Percentiles rank a stretch among this genome's conserved stretches.
Conservation (phyloP, 1,140 invertebrate genomes). For the Hestina assimilis region DNA sequence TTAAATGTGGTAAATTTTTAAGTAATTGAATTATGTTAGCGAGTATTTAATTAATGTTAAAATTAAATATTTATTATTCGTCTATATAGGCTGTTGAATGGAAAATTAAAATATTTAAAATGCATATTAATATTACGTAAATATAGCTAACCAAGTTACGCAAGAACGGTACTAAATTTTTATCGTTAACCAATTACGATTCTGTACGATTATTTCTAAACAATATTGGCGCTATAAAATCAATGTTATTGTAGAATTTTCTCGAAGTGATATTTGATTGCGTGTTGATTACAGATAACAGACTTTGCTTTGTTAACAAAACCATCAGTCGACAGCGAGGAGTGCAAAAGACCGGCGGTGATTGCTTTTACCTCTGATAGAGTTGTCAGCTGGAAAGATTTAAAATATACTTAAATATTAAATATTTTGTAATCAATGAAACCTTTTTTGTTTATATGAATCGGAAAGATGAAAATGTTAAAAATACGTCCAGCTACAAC, state of each 20-base stretch:
- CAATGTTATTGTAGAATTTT: slow-evolving; percentile 6
- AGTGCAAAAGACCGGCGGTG: no score
- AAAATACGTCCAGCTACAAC: no score
- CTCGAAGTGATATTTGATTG: background rate
- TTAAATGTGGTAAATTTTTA: background rate
- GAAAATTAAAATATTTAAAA: slow-evolving; percentile 12
- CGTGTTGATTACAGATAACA: no score
- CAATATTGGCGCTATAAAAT: slow-evolving; percentile 6
- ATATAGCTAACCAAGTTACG: slow-evolving; percentile 47
- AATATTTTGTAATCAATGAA: no score
- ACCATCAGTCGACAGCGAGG: no score
- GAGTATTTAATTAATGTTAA: background rate
- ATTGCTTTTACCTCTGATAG: no score
- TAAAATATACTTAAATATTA: no score
- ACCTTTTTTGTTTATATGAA: no score
- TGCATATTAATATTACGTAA: slow-evolving; percentile 46
- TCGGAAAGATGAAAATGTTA: no score
- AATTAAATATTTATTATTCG: background rate
- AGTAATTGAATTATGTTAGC: background rate
- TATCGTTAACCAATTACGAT: slow-evolving; percentile 30
- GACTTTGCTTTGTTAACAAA: no score
- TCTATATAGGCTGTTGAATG: background rate
- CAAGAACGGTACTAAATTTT: slow-evolving; percentile 39
- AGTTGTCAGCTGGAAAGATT: no score
- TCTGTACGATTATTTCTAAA: slow-evolving; percentile 17